A percentile compares a stretch with the other conserved stretches of the same genome.
phyloP scores from a whole-genome alignment of 2,113 vertebrate genomes.

The Ceyx margarethae region DNA sequence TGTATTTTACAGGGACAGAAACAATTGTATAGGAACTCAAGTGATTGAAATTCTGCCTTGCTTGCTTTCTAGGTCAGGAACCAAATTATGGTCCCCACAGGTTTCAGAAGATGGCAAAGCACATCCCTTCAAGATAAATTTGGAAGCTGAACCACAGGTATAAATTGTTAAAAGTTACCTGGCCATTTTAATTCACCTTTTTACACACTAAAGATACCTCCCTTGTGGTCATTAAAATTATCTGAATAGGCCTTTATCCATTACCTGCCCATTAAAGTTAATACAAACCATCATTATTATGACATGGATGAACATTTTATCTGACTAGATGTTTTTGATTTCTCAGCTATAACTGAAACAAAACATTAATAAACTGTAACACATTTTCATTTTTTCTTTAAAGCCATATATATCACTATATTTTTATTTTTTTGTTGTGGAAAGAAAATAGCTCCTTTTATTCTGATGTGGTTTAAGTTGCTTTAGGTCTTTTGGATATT shows the following conservation, averaged over 20 bases:
- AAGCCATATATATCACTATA: neutral
- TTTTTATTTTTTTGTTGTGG: neutral
- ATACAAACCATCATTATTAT: neutral
- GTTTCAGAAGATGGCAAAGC: slow-evolving; percentile 82
- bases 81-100: slow-evolving; percentile 89
- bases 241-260: neutral
- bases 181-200: neutral
- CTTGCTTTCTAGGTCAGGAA: slow-evolving; percentile 78
- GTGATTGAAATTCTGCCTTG: neutral
- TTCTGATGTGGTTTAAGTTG: neutral
- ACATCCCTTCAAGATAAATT: slow-evolving; percentile 90
- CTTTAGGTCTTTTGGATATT: neutral
- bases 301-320: neutral
- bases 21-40: neutral
- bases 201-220: neutral
- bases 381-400: neutral
- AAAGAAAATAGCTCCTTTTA: neutral
- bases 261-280: neutral
- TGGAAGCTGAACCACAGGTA: slow-evolving; percentile 93
- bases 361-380: neutral
- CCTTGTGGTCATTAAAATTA: neutral
- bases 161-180: slow-evolving; percentile 2
- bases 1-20: neutral
- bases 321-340: neutral
- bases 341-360: neutral